Evolutionary conservation across 2,113 vertebrate species (phyloP).

Genomic region (Pelecanoides urinatrix): DNA sequence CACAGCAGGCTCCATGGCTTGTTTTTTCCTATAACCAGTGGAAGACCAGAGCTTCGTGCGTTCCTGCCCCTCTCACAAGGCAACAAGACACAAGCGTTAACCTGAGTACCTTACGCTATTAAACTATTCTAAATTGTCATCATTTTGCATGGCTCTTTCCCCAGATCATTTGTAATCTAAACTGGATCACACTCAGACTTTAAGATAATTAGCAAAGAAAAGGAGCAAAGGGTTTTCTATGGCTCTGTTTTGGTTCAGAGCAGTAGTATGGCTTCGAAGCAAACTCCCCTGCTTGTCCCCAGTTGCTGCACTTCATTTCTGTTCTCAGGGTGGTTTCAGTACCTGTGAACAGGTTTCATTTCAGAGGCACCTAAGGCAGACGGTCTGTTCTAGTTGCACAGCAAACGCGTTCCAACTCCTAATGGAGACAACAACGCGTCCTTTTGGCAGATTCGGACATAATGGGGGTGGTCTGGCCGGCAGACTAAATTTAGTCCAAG

Average conservation of each 20-base stretch:
- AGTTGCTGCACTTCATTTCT: background rate
- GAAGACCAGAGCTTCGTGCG: background rate
- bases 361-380: background rate
- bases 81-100: background rate
- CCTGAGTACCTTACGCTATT: background rate
- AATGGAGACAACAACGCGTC: background rate
- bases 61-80: background rate
- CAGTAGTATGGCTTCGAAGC: accelerated
- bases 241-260: background rate
- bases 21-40: background rate
- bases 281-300: background rate
- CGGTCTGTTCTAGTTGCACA: background rate
- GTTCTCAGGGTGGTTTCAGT: background rate
- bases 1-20: background rate
- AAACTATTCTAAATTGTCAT: background rate
- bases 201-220: background rate
- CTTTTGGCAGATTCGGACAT: background rate
- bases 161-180: background rate
- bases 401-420: background rate
- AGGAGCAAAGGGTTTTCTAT: background rate
- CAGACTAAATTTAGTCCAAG: background rate
- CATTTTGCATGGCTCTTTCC: background rate
- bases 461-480: background rate
- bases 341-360: background rate
- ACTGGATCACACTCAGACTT: background rate